Percentiles rank a stretch among this genome's conserved stretches.
Conservation (phyloP, 1,140 invertebrate species). For the Anastatus disparis region DNA sequence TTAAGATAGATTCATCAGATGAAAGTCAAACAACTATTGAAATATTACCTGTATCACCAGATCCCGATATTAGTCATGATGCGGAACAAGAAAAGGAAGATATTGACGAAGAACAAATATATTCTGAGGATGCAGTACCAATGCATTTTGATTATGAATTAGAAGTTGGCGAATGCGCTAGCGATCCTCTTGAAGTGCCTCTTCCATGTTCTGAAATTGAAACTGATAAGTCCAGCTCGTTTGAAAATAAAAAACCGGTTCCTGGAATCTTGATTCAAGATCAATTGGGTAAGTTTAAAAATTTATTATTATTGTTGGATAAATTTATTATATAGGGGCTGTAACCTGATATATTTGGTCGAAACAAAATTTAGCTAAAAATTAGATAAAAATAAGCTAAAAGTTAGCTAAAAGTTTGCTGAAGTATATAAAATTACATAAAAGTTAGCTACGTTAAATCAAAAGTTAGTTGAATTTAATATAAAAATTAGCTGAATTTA, state of each 20-base stretch:
- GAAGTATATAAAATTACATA: too few species aligned
- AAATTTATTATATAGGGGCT: too few species aligned
- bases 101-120: conserved; percentile 45
- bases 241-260: neutral
- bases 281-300: conserved; percentile 19
- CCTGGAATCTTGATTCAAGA: neutral
- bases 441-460: too few species aligned
- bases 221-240: neutral
- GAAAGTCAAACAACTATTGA: conserved; percentile 63
- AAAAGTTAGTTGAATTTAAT: too few species aligned
- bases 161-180: conserved; percentile 52
- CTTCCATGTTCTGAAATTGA: conserved; percentile 32
- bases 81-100: conserved; percentile 26
- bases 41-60: conserved; percentile 58
- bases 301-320: too few species aligned
- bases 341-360: too few species aligned
- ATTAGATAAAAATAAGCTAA: too few species aligned
- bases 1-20: conserved; percentile 62
- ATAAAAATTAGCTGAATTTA: too few species aligned
- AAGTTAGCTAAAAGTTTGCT: too few species aligned
- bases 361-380: too few species aligned
- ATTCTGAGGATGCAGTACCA: conserved; percentile 49
- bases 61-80: conserved; percentile 41
- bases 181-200: conserved; percentile 44
- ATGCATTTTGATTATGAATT: conserved; percentile 59